Percentiles rank a stretch among this genome's conserved stretches.
phyloP scores from a whole-genome alignment of 2,888 invertebrate genomes.

The Scelioninae gen. 2 region DNA sequence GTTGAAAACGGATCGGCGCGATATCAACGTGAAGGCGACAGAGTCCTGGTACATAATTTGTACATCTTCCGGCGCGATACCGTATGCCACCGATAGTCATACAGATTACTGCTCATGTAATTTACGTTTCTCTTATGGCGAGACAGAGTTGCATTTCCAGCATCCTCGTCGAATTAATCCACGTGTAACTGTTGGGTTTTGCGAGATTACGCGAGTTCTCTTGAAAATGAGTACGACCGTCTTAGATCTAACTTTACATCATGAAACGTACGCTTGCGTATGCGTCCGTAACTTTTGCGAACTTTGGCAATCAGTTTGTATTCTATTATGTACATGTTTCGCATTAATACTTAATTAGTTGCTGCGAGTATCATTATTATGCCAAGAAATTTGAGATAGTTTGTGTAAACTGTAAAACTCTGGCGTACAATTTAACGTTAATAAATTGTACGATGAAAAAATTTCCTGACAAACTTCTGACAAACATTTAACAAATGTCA shows the following conservation, averaged over 20 bases:
- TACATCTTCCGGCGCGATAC: conserved; percentile 18
- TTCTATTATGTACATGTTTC: conserved; percentile 45
- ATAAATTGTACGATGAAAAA: no score
- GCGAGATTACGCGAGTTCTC: conserved; percentile 65
- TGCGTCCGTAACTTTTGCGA: conserved; percentile 48
- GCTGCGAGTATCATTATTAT: conserved; percentile 27
- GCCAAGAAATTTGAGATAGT: conserved; percentile 11
- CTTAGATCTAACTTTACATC: conserved; percentile 51
- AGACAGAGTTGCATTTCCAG: conserved; percentile 54
- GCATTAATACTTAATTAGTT: conserved; percentile 52
- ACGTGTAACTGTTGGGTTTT: conserved; percentile 61
- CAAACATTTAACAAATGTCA: no score
- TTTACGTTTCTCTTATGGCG: conserved; percentile 64
- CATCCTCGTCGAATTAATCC: conserved; percentile 60
- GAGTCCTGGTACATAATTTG: no score
- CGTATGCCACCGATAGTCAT: conserved; percentile 49
- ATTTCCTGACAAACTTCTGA: no score
- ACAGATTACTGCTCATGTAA: conserved; percentile 63
- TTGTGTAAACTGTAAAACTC: conserved; percentile 8
- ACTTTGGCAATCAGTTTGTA: conserved; percentile 53
- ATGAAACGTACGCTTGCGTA: conserved; percentile 47
- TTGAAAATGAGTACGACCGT: conserved; percentile 63
- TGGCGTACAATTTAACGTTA: neutral
- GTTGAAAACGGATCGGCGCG: no score
- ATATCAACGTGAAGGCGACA: no score